phyloP scores from a whole-genome alignment of 2,888 invertebrate genomes.

The Stratiomys singularior region DNA sequence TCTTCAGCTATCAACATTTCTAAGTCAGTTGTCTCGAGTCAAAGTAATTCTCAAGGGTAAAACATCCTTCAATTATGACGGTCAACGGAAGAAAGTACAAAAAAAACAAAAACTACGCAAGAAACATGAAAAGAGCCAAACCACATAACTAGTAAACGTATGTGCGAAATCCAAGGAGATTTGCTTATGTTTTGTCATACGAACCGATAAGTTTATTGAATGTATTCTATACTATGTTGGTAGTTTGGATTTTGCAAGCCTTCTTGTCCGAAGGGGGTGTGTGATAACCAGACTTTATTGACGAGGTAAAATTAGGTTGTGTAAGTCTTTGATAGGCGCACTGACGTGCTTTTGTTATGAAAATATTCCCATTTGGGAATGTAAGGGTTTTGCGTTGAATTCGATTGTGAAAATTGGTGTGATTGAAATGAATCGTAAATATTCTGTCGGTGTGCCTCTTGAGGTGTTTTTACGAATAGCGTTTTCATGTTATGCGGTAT shows the following conservation, averaged over 20 bases:
- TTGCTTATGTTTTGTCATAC: constrained; percentile 38
- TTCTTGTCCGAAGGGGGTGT: neutral
- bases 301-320: constrained; percentile 24
- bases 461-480: constrained; percentile 1
- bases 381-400: constrained; percentile 42
- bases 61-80: constrained; percentile 38
- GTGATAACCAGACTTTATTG: constrained; percentile 41
- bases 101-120: too few relatives aligned
- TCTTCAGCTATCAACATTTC: constrained; percentile 3
- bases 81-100: neutral
- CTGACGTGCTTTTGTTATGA: constrained; percentile 33
- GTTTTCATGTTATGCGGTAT: constrained; percentile 26
- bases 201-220: constrained; percentile 41
- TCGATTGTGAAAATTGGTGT: constrained; percentile 40
- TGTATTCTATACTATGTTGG: neutral
- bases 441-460: neutral
- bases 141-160: neutral
- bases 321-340: constrained; percentile 4
- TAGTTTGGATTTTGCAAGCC: too few relatives aligned
- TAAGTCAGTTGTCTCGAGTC: neutral
- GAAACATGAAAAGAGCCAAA: neutral
- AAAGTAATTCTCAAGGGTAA: constrained; percentile 8
- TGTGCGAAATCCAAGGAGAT: constrained; percentile 35
- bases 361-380: constrained; percentile 40
- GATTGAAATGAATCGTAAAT: constrained; percentile 39